Evolutionary conservation across 2,888 invertebrate species (phyloP), one percentile per base, ranked within the genome.

Genomic region (Miltochrista miniata): DNA sequence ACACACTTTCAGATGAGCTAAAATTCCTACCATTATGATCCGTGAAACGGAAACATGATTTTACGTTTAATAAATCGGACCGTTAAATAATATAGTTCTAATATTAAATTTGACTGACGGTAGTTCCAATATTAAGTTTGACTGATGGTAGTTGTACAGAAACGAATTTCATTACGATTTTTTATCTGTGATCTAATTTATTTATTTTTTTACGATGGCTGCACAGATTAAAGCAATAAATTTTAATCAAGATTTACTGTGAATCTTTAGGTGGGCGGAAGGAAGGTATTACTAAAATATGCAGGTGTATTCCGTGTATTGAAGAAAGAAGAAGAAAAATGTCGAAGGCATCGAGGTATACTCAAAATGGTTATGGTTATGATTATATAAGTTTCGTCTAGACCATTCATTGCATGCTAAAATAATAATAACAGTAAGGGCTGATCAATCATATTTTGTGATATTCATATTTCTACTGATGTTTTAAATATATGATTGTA

Each of bases 281-380:
- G 18, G 35, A 35, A 50, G 37, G 54, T 56, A 54, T 50, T 45
- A 61, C 49, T 39, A 57, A 64, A 61, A 57, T 67, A 73, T 63
- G 63, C 53, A 24, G 3, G 3, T 24, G n/a, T n/a, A n/a, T n/a
- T n/a, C n/a, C 14, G 34, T 40, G 54, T 61, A 60, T 64, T 56
- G 72, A 70, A 56, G 79, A 80, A 81, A 82, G 79, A 24, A 24
- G 18, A 24, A 24, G 18, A 24, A 24, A 24, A 5, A 24, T 24
- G 5, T 24, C 5, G 2, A 24, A 24, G 18, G 5, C 18, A 24
- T 24, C n/a, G n/a, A n/a, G n/a, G n/a, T n/a, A n/a, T n/a, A n/a
- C n/a, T n/a, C n/a, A n/a, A n/a, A n/a, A n/a, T n/a, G n/a, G n/a
- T n/a, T n/a, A n/a, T n/a, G n/a, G n/a, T n/a, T n/a, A n/a, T n/a